These are phyloP conservation scores for Octodon degus DNA, from an alignment of 2,113 vertebrate genomes.

Conservation along the genomic window DNA sequence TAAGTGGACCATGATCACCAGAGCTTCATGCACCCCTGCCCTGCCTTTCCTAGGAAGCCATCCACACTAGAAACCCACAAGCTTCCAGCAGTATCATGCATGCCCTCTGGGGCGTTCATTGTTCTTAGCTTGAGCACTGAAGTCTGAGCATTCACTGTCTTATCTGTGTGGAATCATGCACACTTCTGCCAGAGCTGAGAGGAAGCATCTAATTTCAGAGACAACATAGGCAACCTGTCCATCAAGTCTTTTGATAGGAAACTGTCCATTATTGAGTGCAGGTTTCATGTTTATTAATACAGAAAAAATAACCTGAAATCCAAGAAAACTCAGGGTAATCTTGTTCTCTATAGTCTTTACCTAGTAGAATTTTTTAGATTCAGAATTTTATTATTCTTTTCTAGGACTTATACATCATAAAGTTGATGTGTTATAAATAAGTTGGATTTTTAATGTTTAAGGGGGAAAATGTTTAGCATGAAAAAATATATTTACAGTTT, in stretches of 20 bases:
- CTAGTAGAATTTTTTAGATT: constrained; percentile 22
- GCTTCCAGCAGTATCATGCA: background rate
- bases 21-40: background rate
- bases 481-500: constrained; percentile 14
- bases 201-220: constrained; percentile 28
- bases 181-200: background rate
- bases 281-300: constrained; percentile 11
- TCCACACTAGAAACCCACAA: background rate
- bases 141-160: background rate
- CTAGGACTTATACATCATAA: constrained; percentile 1
- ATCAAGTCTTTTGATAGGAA: background rate
- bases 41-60: background rate
- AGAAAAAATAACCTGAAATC: constrained; percentile 36
- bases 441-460: constrained; percentile 34
- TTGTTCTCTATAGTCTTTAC: background rate
- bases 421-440: constrained; percentile 10
- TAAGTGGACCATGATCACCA: background rate
- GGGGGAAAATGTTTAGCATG: background rate
- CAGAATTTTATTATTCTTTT: constrained; percentile 31
- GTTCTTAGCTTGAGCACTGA: background rate
- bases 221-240: background rate
- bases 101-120: background rate
- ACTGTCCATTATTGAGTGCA: background rate
- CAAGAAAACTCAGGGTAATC: background rate
- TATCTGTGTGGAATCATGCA: constrained; percentile 1